Evolutionary conservation across 2,797 vertebrate species (phyloP), one percentile per base, ranked within the genome.

Genomic region (Trachurus trachurus): DNA sequence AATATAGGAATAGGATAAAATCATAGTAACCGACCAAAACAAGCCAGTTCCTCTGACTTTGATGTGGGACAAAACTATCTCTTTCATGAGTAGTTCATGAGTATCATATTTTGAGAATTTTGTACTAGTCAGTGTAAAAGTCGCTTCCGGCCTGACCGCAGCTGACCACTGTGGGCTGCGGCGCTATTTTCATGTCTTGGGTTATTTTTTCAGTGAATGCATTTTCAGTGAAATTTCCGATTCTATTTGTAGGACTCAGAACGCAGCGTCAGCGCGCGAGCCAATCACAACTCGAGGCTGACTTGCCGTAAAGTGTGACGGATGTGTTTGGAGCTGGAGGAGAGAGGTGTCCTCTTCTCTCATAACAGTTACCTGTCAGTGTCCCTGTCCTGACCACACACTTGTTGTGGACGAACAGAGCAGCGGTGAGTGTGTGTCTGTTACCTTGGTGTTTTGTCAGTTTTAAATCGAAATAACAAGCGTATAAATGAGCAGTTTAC

Each of bases 241-340:
- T 53, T 16, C 70, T 68, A 19, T 31, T 21, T 17, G 6, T 9
- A 0, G 0, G 60, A 1, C 54, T 3, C 0, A 79, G 56, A 90
- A 89, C 3, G 79, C 11, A 26, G 6, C 87, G 42, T 17, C 6
- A 22, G 12, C 1, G 19, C 56, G 34, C 0, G 10, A 75, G n/a
- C 88, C 84, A 88, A 91, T 88, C 82, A 87, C 37, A 75, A 0
- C n/a, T 29, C 2, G n/a, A 19, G 7, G 7, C 13, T 0, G 17
- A 1, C 0, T 0, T 76, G 74, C 74, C 79, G 90, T 85, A 87
- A 88, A 85, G 74, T 64, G 87, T 62, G 39, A 11, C 72, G 64
- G 12, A 63, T 49, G 6, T 34, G 69, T 73, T 60, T 0, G 31
- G 3, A 26, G 26, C 57, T 0, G 31, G 3, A 26, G 26, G 26